A percentile compares a stretch with the other conserved stretches of the same genome.
Conservation (phyloP, 2,797 vertebrate species). For the Siniperca obscura region DNA sequence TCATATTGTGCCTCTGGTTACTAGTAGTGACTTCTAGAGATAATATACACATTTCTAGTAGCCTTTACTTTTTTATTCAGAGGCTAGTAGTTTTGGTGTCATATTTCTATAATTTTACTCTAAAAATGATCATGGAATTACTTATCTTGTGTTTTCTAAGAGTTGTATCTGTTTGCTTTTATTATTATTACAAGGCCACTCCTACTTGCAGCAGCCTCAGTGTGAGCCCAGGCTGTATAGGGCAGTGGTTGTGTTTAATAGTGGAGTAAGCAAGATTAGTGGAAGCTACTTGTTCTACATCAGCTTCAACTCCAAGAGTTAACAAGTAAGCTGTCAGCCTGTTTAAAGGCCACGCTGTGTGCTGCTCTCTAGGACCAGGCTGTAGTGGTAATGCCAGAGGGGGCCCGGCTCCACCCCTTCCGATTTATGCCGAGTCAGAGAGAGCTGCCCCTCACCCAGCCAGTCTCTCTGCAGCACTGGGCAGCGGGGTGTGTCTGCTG, state of each 20-base stretch:
- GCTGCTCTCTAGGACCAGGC: conserved; percentile 46
- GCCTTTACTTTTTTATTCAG: not conserved
- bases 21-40: not conserved
- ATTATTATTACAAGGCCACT: not conserved
- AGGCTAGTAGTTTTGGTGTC: not conserved
- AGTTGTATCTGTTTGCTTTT: not conserved
- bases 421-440: conserved; percentile 81
- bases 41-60: not conserved
- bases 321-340: conserved; percentile 54
- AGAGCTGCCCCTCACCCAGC: conserved; percentile 71
- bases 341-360: conserved; percentile 45
- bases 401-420: conserved; percentile 72
- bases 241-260: not conserved
- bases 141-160: not conserved
- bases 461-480: conserved; percentile 79
- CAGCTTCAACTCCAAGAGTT: conserved; percentile 29
- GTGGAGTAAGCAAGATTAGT: not conserved
- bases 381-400: conserved; percentile 55
- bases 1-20: not conserved
- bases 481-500: conserved; percentile 82
- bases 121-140: not conserved
- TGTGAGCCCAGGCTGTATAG: not conserved
- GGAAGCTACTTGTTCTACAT: not conserved
- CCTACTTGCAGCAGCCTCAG: not conserved
- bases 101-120: not conserved